Percentiles rank a stretch among this genome's conserved stretches.
Conservation (phyloP, 2,113 vertebrate genomes). For the Mus musculus region GRCm39 chr6:27595501-27596000, state of each 20-base stretch:
- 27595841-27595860: constrained; percentile 58
- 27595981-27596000: constrained; percentile 32
- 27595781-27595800: constrained; percentile 50
- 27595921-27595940: constrained; percentile 57
- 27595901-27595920: constrained; percentile 63
- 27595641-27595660: constrained; percentile 56
- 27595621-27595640: constrained; percentile 48
- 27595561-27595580: constrained; percentile 16
- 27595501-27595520: neutral
- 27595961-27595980: neutral
- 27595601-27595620: neutral
- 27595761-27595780: constrained; percentile 54
- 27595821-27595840: constrained; percentile 48
- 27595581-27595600: constrained; percentile 40
- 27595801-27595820: constrained; percentile 9
- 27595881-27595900: constrained; percentile 46
- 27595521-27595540: neutral
- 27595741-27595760: constrained; percentile 24
- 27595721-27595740: constrained; percentile 60
- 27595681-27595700: constrained; percentile 46
- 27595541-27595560: neutral
- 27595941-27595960: neutral
- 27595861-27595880: constrained; percentile 59
- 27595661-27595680: constrained; percentile 68
- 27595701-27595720: constrained; percentile 55